Evolutionary conservation across 2,888 invertebrate genomes (phyloP).

Genomic region (Erpobdella octoculata): DNA sequence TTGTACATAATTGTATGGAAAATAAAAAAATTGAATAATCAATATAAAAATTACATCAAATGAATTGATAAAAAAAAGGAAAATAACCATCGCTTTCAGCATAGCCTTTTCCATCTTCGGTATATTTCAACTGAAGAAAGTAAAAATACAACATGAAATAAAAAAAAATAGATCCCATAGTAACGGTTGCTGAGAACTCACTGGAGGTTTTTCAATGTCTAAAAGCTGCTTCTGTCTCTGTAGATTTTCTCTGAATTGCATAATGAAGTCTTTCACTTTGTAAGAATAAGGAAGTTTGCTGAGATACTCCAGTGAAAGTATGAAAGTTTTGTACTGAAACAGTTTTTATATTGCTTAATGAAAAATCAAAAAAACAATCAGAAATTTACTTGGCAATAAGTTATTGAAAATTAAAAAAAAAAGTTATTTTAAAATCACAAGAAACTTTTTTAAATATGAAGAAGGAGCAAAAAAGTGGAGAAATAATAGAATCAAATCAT

Average conservation of each 20-base stretch:
- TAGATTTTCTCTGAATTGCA: conserved; percentile 61
- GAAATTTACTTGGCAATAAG: background rate
- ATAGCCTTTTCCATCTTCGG: conserved; percentile 27
- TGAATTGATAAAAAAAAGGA: too few species aligned
- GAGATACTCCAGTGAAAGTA: conserved; percentile 66
- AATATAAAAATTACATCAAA: too few species aligned
- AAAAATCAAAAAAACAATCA: background rate
- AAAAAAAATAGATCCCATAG: too few species aligned
- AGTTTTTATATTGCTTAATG: too few species aligned
- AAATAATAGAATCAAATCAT: background rate
- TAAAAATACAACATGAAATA: background rate
- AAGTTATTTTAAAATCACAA: background rate
- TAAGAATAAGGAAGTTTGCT: conserved; percentile 66
- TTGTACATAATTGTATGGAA: too few species aligned
- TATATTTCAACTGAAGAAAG: conserved; percentile 20
- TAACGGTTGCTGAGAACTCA: too few species aligned
- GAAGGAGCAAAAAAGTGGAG: background rate
- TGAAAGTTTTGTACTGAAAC: conserved; percentile 51
- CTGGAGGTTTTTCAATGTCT: too few species aligned
- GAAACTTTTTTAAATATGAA: too few species aligned
- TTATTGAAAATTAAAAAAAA: background rate
- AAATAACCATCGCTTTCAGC: conserved; percentile 31
- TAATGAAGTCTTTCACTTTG: conserved; percentile 65
- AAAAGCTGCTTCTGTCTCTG: too few species aligned
- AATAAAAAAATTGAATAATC: too few species aligned